These are phyloP conservation scores for Lipophrys pholis DNA, from an alignment of 2,113 vertebrate species.

Conservation along the genomic window DNA sequence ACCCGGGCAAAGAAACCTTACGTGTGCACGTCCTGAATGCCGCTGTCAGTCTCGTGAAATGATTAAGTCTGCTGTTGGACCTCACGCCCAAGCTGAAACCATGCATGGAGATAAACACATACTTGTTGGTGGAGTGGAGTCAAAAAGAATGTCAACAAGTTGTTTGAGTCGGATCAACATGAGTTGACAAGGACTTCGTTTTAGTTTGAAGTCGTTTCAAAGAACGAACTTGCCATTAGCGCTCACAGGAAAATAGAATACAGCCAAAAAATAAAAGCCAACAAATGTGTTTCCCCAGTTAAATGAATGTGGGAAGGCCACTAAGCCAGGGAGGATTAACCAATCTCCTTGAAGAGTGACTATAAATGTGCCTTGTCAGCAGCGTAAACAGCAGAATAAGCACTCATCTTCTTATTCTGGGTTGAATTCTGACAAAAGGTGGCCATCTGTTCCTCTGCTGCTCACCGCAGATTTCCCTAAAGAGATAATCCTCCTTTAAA, in stretches of 20 bases:
- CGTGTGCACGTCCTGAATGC: not conserved
- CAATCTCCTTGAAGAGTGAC: slow-evolving; percentile 7
- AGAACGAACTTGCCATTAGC: too few relatives aligned
- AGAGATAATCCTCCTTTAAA: slow-evolving; percentile 61
- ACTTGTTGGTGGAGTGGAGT: not conserved
- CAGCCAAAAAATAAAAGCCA: too few relatives aligned
- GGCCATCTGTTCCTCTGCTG: slow-evolving; percentile 77
- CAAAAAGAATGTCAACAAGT: too few relatives aligned
- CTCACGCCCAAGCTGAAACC: not conserved
- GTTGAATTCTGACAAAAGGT: slow-evolving; percentile 78
- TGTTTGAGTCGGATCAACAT: too few relatives aligned
- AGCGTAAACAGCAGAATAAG: slow-evolving; percentile 19
- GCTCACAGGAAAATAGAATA: too few relatives aligned
- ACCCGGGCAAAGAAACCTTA: not conserved
- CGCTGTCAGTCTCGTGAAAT: not conserved
- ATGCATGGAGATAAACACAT: not conserved
- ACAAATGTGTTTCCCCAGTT: not conserved
- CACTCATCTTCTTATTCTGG: slow-evolving; percentile 52
- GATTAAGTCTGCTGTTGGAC: slow-evolving; percentile 9
- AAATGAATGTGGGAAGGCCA: not conserved
- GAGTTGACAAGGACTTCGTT: too few relatives aligned
- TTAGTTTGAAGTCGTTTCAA: too few relatives aligned
- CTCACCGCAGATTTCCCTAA: slow-evolving; percentile 54
- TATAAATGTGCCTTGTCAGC: slow-evolving; percentile 58
- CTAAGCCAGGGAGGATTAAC: not conserved